These are phyloP conservation scores for Archips xylosteana DNA, from an alignment of 2,888 invertebrate genomes.

Conservation along the genomic window DNA sequence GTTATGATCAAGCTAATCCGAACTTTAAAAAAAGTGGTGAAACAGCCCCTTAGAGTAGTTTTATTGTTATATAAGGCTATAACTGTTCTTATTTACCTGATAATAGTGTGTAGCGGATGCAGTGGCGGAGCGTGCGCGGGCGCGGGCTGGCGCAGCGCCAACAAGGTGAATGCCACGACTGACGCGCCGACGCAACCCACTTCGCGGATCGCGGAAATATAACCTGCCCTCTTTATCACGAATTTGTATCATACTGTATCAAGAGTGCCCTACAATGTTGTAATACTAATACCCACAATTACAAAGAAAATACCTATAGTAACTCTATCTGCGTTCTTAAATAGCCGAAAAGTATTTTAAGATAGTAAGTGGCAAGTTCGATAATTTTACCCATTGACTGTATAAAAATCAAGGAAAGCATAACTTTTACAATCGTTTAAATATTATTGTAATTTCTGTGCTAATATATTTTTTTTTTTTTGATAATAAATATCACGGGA, in stretches of 20 bases:
- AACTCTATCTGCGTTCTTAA: not conserved
- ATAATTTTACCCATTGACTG: too few relatives aligned
- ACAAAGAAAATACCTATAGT: not conserved
- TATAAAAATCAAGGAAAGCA: too few relatives aligned
- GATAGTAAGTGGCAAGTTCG: too few relatives aligned
- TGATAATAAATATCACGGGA: too few relatives aligned
- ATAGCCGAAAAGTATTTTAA: too few relatives aligned
- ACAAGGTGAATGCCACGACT: constrained; percentile 85
- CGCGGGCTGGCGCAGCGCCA: constrained; percentile 71
- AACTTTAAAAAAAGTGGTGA: too few relatives aligned
- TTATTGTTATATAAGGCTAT: not conserved
- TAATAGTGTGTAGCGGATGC: constrained; percentile 43
- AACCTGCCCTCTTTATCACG: constrained; percentile 55
- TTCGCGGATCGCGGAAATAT: constrained; percentile 69
- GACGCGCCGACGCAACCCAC: constrained; percentile 76
- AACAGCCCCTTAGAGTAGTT: not conserved
- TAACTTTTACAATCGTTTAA: too few relatives aligned
- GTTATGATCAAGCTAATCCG: too few relatives aligned
- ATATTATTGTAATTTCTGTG: too few relatives aligned
- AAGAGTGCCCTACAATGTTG: constrained; percentile 3
- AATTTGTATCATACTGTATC: constrained; percentile 43
- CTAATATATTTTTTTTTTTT: too few relatives aligned
- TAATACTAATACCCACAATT: not conserved
- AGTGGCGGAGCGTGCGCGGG: constrained; percentile 48
- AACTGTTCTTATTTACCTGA: constrained; percentile 8